Conservation (phyloP, 2,113 vertebrate species). For the Leiothrix lutea region DNA sequence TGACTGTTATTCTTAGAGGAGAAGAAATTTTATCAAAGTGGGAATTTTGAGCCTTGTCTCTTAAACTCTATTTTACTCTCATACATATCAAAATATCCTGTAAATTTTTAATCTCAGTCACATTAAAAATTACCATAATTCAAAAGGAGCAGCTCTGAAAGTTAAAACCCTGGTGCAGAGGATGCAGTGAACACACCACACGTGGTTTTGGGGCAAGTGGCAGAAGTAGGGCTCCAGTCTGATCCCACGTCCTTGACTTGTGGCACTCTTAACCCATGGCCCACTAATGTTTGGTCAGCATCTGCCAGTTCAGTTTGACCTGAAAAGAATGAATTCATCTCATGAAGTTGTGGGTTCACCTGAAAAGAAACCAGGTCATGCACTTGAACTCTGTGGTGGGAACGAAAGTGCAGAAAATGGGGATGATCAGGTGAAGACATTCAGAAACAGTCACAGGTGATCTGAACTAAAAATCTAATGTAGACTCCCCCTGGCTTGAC, state of each 20-base stretch:
- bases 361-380: not conserved
- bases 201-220: not conserved
- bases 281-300: not conserved
- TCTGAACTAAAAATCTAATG: not conserved
- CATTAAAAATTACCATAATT: not conserved
- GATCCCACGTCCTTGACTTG: rapidly evolving
- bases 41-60: not conserved
- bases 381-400: not conserved
- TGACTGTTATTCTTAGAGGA: not conserved
- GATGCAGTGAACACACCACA: not conserved
- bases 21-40: not conserved
- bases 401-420: not conserved
- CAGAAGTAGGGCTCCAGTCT: not conserved
- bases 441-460: not conserved
- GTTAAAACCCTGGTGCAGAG: rapidly evolving
- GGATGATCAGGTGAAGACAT: not conserved
- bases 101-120: not conserved
- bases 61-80: not conserved
- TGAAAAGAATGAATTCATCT: not conserved
- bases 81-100: not conserved
- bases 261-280: not conserved
- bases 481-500: not conserved
- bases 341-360: not conserved
- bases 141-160: not conserved
- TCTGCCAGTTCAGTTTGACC: not conserved